Conservation (phyloP, 2,797 vertebrate species). For the Melanotaenia maccullochi region DNA sequence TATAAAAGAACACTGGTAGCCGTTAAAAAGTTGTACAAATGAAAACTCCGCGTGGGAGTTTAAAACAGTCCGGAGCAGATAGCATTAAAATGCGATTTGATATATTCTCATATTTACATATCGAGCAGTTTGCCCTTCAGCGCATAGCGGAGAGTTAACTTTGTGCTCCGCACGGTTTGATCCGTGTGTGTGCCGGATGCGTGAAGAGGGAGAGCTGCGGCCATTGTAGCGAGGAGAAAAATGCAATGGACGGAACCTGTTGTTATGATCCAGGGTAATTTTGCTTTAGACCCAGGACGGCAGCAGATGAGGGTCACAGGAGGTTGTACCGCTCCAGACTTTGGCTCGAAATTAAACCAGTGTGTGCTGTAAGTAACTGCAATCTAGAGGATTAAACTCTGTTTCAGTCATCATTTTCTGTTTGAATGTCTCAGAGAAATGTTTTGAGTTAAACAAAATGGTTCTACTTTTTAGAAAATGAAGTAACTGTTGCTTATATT, state of each 20-base stretch:
- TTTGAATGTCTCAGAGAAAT: not conserved
- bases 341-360: constrained; percentile 59
- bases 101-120: constrained; percentile 61
- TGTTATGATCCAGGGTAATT: constrained; percentile 84
- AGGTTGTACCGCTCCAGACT: constrained; percentile 71
- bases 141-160: constrained; percentile 29
- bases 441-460: not conserved
- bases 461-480: not conserved
- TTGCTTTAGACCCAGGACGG: constrained; percentile 72
- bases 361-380: constrained; percentile 59
- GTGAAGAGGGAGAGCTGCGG: constrained; percentile 58
- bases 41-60: constrained; percentile 54
- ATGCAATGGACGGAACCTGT: constrained; percentile 79
- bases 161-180: constrained; percentile 52
- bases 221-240: constrained; percentile 69
- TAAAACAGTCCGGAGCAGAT: constrained; percentile 44
- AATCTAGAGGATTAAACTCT: constrained; percentile 15
- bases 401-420: not conserved
- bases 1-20: constrained; percentile 29
- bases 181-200: constrained; percentile 54
- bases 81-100: constrained; percentile 45
- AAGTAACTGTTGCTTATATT: not conserved
- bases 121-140: constrained; percentile 44
- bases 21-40: constrained; percentile 33
- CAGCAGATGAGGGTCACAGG: constrained; percentile 77